phyloP scores from a whole-genome alignment of 2,113 vertebrate species.

The Casuarius casuarius region DNA sequence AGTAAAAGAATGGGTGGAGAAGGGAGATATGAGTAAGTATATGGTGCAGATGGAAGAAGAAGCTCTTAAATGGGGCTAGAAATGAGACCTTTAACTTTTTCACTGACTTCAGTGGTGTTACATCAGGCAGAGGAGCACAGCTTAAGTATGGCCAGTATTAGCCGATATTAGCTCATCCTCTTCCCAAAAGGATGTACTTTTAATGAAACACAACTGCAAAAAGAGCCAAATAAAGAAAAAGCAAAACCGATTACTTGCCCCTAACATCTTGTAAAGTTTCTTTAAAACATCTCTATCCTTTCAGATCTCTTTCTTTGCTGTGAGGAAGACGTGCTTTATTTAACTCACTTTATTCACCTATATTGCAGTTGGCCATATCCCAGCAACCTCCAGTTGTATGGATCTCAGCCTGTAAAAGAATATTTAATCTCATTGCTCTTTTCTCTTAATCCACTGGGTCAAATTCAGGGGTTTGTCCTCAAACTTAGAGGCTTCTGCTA shows the following conservation, averaged over 20 bases:
- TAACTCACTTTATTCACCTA: background rate
- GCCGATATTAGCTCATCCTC: constrained; percentile 2
- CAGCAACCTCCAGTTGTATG: fast-evolving
- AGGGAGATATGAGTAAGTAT: background rate
- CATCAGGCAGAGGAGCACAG: background rate
- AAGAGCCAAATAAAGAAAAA: constrained; percentile 34
- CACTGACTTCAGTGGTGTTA: background rate
- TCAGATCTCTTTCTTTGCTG: background rate
- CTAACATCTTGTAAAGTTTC: background rate
- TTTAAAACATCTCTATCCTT: background rate
- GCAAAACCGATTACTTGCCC: background rate
- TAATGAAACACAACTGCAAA: constrained; percentile 36
- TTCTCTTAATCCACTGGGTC: background rate
- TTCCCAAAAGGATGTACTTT: constrained; percentile 32
- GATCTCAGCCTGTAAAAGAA: background rate
- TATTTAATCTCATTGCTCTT: background rate
- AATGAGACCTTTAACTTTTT: background rate
- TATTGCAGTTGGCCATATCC: background rate
- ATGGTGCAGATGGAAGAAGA: background rate
- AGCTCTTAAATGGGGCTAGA: background rate
- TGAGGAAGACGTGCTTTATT: background rate
- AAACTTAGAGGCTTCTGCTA: background rate
- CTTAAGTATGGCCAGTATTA: constrained; percentile 43
- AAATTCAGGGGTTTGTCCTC: background rate
- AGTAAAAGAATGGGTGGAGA: background rate